phyloP scores from a whole-genome alignment of 1,140 invertebrate species.

The Pomacea maculata region DNA sequence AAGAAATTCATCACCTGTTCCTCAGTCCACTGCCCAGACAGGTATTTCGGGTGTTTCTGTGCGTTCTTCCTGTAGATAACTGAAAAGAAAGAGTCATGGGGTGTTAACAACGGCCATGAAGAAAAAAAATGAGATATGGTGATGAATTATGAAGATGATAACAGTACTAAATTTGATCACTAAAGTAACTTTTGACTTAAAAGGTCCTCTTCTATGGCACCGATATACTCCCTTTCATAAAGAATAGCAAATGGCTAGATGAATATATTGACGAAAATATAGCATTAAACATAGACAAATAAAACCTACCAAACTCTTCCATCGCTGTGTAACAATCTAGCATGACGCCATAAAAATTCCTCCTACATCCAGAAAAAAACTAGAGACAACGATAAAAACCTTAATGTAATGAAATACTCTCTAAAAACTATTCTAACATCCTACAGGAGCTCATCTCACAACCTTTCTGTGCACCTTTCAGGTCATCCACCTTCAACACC shows the following conservation, averaged over 20 bases:
- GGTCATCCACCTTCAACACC: slow-evolving; percentile 82
- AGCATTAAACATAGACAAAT: neutral
- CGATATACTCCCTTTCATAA: neutral
- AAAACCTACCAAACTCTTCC: neutral
- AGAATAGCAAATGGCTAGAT: neutral
- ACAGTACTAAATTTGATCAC: neutral
- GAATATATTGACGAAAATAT: neutral
- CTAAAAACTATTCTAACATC: too few species aligned
- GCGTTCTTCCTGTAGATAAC: slow-evolving; percentile 75
- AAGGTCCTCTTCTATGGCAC: neutral
- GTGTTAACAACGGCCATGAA: too few species aligned
- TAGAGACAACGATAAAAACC: too few species aligned
- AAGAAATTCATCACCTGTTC: slow-evolving; percentile 87
- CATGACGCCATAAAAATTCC: neutral
- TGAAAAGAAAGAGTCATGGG: slow-evolving; percentile 30
- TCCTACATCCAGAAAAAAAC: neutral
- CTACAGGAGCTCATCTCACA: too few species aligned
- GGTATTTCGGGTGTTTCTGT: slow-evolving; percentile 81
- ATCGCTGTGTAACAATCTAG: too few species aligned
- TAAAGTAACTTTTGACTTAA: neutral
- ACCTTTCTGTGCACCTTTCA: slow-evolving; percentile 68
- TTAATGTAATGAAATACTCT: too few species aligned
- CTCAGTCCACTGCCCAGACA: slow-evolving; percentile 88
- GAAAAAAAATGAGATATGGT: too few species aligned
- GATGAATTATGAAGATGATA: neutral